Percentiles rank a stretch among this genome's conserved stretches.
These are phyloP conservation scores for Halictus ligatus DNA, from an alignment of 2,888 invertebrate species.

Conservation along the genomic window DNA sequence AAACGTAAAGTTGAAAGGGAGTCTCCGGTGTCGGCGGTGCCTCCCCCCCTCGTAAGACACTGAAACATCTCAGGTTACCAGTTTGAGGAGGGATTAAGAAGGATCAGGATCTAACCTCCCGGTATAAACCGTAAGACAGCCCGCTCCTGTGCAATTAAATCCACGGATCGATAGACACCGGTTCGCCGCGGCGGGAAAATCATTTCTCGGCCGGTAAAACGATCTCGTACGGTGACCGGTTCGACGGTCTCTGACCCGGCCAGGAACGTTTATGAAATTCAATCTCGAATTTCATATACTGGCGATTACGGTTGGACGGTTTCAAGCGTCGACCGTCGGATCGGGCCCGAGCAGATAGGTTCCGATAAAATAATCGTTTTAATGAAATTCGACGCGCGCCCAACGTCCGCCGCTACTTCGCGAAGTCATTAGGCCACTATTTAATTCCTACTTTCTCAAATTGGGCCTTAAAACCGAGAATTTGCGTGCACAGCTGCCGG, in stretches of 20 bases:
- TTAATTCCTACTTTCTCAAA: neutral
- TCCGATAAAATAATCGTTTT: neutral
- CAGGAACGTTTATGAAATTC: constrained; percentile 8
- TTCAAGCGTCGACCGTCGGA: neutral
- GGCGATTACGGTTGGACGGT: neutral
- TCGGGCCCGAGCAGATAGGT: neutral
- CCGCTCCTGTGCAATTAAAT: constrained; percentile 70
- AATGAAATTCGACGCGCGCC: neutral
- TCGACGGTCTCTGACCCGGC: neutral
- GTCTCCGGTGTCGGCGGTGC: constrained; percentile 47
- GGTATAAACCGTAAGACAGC: constrained; percentile 58
- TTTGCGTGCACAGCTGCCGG: neutral
- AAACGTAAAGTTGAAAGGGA: constrained; percentile 49
- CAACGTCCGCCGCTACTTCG: neutral
- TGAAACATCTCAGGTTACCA: constrained; percentile 66
- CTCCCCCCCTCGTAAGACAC: constrained; percentile 25
- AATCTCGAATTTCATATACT: neutral
- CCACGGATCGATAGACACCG: constrained; percentile 58
- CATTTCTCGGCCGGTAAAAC: constrained; percentile 42
- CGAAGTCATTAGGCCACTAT: neutral
- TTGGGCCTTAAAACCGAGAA: neutral
- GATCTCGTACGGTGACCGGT: constrained; percentile 33
- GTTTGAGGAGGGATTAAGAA: constrained; percentile 67
- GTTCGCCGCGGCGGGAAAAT: constrained; percentile 46
- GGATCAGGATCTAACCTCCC: constrained; percentile 63